A percentile compares a stretch with the other conserved stretches of the same genome.
phyloP scores from a whole-genome alignment of 2,113 vertebrate genomes.

The Hiodon alosoides region DNA sequence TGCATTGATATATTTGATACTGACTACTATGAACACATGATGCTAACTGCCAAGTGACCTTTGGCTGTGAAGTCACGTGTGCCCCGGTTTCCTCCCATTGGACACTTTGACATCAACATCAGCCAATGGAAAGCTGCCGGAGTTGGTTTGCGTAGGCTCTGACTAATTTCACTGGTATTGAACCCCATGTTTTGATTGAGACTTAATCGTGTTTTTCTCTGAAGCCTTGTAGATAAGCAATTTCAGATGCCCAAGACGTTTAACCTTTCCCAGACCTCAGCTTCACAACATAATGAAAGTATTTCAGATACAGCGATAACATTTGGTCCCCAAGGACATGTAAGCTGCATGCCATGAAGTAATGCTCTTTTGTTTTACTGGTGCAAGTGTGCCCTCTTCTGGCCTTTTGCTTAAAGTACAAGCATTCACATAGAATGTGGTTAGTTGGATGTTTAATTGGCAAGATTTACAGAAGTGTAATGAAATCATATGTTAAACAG shows the following conservation, averaged over 20 bases:
- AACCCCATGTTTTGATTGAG: background rate
- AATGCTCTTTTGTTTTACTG: background rate
- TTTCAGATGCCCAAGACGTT: background rate
- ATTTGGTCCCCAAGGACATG: background rate
- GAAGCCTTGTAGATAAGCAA: background rate
- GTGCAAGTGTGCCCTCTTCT: conserved; percentile 17
- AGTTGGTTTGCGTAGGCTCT: background rate
- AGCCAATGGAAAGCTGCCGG: background rate
- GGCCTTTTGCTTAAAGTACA: background rate
- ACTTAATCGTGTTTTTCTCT: background rate
- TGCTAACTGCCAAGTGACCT: too few relatives aligned
- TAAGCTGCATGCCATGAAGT: background rate
- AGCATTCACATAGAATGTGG: background rate
- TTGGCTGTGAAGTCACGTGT: too few relatives aligned
- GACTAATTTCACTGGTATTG: background rate
- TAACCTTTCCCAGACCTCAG: background rate
- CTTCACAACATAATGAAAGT: too few relatives aligned
- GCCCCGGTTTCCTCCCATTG: too few relatives aligned
- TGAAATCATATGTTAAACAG: too few relatives aligned
- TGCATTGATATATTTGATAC: too few relatives aligned
- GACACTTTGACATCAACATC: too few relatives aligned
- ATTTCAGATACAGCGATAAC: background rate
- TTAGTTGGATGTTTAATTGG: background rate
- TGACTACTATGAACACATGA: too few relatives aligned
- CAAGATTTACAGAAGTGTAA: background rate